Evolutionary conservation across 2,888 invertebrate species (phyloP).

Genomic region (Melinaea menophilus): DNA sequence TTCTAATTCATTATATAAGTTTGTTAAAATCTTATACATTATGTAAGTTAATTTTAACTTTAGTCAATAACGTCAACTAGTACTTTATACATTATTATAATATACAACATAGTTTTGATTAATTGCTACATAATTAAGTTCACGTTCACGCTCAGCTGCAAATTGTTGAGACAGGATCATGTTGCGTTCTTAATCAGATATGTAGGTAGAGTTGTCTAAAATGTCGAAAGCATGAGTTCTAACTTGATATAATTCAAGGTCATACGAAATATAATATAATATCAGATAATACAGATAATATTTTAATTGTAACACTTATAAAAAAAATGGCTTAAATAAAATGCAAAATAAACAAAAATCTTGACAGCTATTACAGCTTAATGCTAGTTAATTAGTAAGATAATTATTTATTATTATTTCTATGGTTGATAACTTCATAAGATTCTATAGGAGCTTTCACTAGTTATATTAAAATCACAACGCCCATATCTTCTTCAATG

Average conservation of each 20-base stretch:
- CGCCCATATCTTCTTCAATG: conserved; percentile 34
- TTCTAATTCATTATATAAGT: too few relatives aligned
- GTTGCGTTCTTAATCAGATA: conserved; percentile 23
- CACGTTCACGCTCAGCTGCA: conserved; percentile 18
- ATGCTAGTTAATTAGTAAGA: conserved; percentile 11
- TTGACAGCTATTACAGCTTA: too few relatives aligned
- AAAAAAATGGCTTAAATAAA: too few relatives aligned
- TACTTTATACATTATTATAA: conserved; percentile 18
- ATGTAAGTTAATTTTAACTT: too few relatives aligned
- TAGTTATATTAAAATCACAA: conserved; percentile 43
- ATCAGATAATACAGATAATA: too few relatives aligned
- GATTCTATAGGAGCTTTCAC: conserved; percentile 21
- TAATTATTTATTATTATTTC: conserved; percentile 13
- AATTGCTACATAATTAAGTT: conserved; percentile 37
- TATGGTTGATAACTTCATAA: conserved; percentile 13
- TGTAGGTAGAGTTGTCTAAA: not conserved
- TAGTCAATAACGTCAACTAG: too few relatives aligned
- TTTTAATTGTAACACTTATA: too few relatives aligned
- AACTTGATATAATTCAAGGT: too few relatives aligned
- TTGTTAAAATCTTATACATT: too few relatives aligned
- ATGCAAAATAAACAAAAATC: too few relatives aligned
- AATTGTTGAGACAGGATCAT: conserved; percentile 26
- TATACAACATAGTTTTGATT: conserved; percentile 36
- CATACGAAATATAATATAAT: too few relatives aligned
- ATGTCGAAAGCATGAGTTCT: not conserved